Evolutionary conservation across 1,140 invertebrate species (phyloP), one percentile per base, ranked within the genome.

Genomic region (Papilio polytes): DNA sequence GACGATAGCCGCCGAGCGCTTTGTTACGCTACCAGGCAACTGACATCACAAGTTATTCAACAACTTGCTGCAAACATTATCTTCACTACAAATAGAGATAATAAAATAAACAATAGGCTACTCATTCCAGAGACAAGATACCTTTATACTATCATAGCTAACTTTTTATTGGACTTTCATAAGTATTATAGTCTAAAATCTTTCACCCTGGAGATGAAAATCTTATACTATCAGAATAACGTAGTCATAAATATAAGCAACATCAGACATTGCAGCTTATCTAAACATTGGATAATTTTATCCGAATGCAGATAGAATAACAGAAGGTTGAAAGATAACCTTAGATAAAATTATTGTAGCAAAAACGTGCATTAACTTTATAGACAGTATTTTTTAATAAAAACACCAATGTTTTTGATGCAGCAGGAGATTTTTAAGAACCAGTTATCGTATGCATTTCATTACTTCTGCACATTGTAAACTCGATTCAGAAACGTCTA

Each of bases 31-130:
- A 26, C 20, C 74, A 7, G 73, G 48, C 13, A 10, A 74, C 18
- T 53, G 74, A 51, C 46, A 26, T 76, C 44, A 74, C 9, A 48
- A 74, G 44, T 74, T 74, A 74, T 74, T 74, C 44, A 48, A 74
- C 41, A 18, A 48, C 36, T 73, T 41, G 72, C 36, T 36, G 8
- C 72, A 56, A 8, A 56, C n/a, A 26, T 63, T 63, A 18, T 63
- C 20, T 63, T 63, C 59, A 26, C 59, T 31, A 3, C 1, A 66
- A 26, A 66, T 26, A 66, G 3, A 13, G 15, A 26, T 12, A 31
- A 15, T 31, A 59, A 9, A 59, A 7, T 9, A 22, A 59, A 59
- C 8, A 59, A 7, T 22, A 59, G 3, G 9, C 20, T 22, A 7
- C 8, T 9, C 2, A 9, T 59, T 20, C 9, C 7, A 59, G 0